Percentiles rank a stretch among this genome's conserved stretches.
Evolutionary conservation across 2,888 invertebrate species (phyloP).

Genomic region (Noctua fimbriata): DNA sequence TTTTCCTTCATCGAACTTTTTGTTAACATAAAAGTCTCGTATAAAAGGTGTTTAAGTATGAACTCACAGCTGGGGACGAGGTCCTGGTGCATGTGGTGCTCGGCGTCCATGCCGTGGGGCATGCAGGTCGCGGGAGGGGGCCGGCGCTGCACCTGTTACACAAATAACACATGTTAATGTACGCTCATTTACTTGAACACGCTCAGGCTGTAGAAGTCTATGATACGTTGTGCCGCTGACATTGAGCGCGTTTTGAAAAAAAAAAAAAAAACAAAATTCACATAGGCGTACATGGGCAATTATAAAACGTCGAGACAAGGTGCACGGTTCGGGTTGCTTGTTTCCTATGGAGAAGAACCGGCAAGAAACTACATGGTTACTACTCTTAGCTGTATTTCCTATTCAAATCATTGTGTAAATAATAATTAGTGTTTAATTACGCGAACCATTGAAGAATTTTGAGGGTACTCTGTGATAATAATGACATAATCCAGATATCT

Average conservation of each 20-base stretch:
- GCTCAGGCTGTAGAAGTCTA: too few species aligned
- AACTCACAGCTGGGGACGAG: slow-evolving; percentile 88
- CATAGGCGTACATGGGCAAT: too few species aligned
- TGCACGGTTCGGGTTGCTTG: too few species aligned
- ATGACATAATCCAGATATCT: too few species aligned
- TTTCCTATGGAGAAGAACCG: too few species aligned
- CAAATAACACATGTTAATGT: slow-evolving; percentile 21
- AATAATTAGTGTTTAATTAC: neutral
- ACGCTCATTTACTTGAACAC: neutral
- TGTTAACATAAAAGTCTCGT: neutral
- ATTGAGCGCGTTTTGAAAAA: neutral
- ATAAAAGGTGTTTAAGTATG: slow-evolving; percentile 13
- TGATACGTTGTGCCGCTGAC: neutral
- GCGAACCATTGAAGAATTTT: neutral
- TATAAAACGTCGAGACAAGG: too few species aligned
- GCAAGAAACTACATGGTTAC: too few species aligned
- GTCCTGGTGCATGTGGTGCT: slow-evolving; percentile 88
- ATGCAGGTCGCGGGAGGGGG: slow-evolving; percentile 86
- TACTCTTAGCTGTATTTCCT: neutral
- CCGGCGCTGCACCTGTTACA: slow-evolving; percentile 85
- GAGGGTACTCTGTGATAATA: too few species aligned
- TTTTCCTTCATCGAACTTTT: neutral
- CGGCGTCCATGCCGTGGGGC: slow-evolving; percentile 86
- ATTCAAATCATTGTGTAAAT: too few species aligned
- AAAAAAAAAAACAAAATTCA: too few species aligned